Conservation (phyloP, 2,113 vertebrate genomes). For the Varanus komodoensis region DNA sequence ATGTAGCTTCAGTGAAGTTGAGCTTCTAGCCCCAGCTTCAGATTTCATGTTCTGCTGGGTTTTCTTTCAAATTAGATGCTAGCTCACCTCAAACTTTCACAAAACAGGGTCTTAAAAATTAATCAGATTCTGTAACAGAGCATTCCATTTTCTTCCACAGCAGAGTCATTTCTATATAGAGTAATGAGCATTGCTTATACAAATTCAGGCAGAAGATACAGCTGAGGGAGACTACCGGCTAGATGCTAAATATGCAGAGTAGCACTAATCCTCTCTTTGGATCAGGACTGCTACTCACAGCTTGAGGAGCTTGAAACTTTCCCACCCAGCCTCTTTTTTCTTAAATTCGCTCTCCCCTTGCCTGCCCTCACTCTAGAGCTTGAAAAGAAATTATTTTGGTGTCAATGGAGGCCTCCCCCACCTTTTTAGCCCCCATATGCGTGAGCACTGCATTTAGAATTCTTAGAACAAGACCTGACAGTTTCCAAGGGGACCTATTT, state of each 20-base stretch:
- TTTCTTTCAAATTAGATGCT: background rate
- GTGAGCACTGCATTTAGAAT: too few relatives aligned
- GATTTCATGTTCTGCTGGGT: background rate
- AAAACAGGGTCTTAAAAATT: background rate
- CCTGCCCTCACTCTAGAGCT: too few relatives aligned
- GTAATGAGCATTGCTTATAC: conserved; percentile 7
- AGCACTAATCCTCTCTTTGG: too few relatives aligned
- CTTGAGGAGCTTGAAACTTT: too few relatives aligned
- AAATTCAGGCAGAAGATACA: background rate
- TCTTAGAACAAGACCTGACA: background rate
- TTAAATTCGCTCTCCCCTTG: too few relatives aligned
- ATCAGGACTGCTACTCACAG: too few relatives aligned
- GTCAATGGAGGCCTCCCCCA: too few relatives aligned
- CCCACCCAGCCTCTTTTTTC: too few relatives aligned
- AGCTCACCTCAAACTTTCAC: background rate
- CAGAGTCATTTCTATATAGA: background rate
- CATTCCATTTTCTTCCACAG: background rate
- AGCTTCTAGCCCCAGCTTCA: background rate
- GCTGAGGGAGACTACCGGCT: background rate
- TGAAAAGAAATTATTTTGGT: too few relatives aligned
- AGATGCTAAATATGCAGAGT: too few relatives aligned
- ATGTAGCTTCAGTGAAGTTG: background rate
- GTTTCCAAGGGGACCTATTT: background rate
- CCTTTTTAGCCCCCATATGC: too few relatives aligned
- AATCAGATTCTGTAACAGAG: background rate